Conservation (phyloP, 2,113 vertebrate genomes). For the Periophthalmodon schlosseri region DNA sequence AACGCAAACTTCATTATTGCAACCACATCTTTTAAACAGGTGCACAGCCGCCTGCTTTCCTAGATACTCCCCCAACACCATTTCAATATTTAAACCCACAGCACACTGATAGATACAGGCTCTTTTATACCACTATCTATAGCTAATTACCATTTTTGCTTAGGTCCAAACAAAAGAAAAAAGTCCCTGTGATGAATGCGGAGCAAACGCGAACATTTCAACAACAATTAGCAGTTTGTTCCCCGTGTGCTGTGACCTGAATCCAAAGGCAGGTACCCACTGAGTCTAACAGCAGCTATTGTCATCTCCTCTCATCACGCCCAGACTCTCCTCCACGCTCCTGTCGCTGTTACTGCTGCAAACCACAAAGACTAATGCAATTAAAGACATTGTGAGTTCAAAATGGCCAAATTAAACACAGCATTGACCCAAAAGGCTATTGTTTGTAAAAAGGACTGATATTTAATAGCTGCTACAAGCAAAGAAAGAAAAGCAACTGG, state of each 20-base stretch:
- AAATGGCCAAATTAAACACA: constrained; percentile 26
- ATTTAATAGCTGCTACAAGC: constrained; percentile 14
- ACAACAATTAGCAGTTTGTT: constrained; percentile 44
- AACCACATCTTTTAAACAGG: neutral
- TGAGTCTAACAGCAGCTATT: constrained; percentile 43
- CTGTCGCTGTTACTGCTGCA: constrained; percentile 43
- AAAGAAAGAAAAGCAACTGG: neutral
- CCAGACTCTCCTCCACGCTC: constrained; percentile 21
- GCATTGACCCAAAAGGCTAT: constrained; percentile 43
- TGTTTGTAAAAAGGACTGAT: constrained; percentile 34
- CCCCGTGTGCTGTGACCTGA: constrained; percentile 42
- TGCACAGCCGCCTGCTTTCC: neutral
- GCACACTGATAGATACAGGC: constrained; percentile 10
- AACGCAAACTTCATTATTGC: neutral
- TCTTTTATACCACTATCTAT: constrained; percentile 14
- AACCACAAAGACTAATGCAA: constrained; percentile 35
- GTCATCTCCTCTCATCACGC: constrained; percentile 45
- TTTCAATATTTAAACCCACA: neutral
- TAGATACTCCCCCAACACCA: neutral
- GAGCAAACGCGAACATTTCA: constrained; percentile 39
- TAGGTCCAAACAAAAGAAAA: constrained; percentile 22
- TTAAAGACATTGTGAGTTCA: constrained; percentile 27
- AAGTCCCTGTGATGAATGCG: constrained; percentile 24
- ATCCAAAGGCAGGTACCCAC: constrained; percentile 46
- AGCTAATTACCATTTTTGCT: constrained; percentile 49